Percentiles rank a stretch among this genome's conserved stretches.
Conservation (phyloP, 2,113 vertebrate species). For the Philantomba maxwellii region DNA sequence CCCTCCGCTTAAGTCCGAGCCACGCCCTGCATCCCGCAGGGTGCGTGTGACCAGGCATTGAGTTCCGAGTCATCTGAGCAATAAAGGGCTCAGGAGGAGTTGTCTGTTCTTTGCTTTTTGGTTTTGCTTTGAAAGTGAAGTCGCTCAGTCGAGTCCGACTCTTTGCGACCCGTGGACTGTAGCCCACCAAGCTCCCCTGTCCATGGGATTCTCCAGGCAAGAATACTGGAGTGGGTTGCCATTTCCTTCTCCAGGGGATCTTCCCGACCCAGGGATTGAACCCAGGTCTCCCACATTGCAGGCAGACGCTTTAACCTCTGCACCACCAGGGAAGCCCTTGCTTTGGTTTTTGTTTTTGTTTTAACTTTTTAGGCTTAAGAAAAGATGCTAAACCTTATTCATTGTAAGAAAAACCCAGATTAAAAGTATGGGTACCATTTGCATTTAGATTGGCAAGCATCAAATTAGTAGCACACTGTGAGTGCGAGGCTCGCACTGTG, state of each 20-base stretch:
- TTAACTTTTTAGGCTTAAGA: neutral
- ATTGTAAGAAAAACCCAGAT: neutral
- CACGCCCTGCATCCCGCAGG: neutral
- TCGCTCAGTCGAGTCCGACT: too few relatives aligned
- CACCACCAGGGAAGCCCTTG: too few relatives aligned
- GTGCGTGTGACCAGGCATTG: accelerated
- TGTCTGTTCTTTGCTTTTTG: neutral
- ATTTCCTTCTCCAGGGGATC: too few relatives aligned
- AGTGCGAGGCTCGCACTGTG: neutral
- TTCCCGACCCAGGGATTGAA: too few relatives aligned
- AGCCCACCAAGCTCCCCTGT: too few relatives aligned
- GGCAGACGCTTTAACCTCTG: too few relatives aligned
- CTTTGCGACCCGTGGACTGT: too few relatives aligned
- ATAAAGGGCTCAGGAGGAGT: neutral
- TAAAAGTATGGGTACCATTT: neutral
- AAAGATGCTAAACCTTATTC: neutral
- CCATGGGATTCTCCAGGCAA: too few relatives aligned
- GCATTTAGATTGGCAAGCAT: neutral
- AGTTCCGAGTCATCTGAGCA: too few relatives aligned
- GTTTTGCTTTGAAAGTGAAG: too few relatives aligned
- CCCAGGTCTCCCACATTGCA: too few relatives aligned
- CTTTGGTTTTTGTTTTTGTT: neutral
- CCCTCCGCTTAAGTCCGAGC: neutral
- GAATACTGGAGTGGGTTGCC: too few relatives aligned
- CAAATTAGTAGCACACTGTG: neutral